Evolutionary conservation across 2,113 vertebrate species (phyloP), one percentile per base, ranked within the genome.

Genomic region (Lampris incognitus): DNA sequence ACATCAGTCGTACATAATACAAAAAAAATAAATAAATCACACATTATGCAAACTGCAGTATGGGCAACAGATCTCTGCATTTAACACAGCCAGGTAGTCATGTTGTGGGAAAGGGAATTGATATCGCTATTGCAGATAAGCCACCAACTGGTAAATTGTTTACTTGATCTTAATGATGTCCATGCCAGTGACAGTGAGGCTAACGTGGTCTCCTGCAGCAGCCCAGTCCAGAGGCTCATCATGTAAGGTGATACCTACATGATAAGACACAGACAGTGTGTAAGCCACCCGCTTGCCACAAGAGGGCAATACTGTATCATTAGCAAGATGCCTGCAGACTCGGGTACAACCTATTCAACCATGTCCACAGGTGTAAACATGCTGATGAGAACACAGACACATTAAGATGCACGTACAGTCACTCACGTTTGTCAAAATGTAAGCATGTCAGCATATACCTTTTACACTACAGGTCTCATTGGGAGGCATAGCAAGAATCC

Each of bases 121-220:
- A 5, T 46, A 46, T 4, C 44, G 7, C 44, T 46, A 46, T 46
- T 46, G 7, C 44, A 46, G 44, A 46, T 46, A 5, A 46, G 4
- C 44, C 7, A 10, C 39, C 4, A 39, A 3, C 4, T 10, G 39
- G 37, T 40, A 24, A 6, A 9, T 2, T 39, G 92, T 96, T 96
- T 93, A 99, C 98, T 98, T 99, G 90, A 99, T 98, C 95, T 98
- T 99, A 92, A 99, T 99, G 94, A 99, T 99, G 95, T 99, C 98
- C 95, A 99, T 97, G 84, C 98, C 98, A 66, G 97, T 98, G 91
- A 99, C 95, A 3, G 95, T 98, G 85, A 99, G 96, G 94, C 94
- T 99, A 92, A 99, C 92, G 11, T 99, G 97, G 91, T 99, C 98
- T 72, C 98, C 98, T 5, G 98, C 98, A 71, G 96, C 98, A 24